These are phyloP conservation scores for Limanda limanda DNA, from an alignment of 2,113 vertebrate species.

Conservation along the genomic window DNA sequence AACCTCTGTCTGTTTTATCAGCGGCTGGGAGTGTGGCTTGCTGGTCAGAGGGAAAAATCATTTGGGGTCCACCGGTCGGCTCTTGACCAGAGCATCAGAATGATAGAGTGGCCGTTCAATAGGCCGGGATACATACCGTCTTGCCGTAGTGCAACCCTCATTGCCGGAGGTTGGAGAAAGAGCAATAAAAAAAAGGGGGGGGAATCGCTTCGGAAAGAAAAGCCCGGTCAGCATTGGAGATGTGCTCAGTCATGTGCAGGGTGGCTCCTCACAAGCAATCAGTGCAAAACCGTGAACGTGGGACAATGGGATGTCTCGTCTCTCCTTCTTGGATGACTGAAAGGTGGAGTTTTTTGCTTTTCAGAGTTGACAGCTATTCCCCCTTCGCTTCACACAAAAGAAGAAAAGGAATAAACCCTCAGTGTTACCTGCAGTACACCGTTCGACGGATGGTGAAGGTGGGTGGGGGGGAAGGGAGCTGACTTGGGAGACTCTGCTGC, in stretches of 20 bases:
- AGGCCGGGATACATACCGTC: slow-evolving; percentile 63
- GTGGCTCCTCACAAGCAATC: slow-evolving; percentile 41
- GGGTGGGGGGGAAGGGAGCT: slow-evolving; percentile 39
- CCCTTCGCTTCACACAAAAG: not conserved
- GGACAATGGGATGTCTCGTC: slow-evolving; percentile 38
- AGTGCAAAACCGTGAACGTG: slow-evolving; percentile 34
- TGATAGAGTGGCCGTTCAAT: slow-evolving; percentile 75
- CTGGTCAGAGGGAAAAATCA: slow-evolving; percentile 49
- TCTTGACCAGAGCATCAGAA: slow-evolving; percentile 60
- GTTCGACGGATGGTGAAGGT: slow-evolving; percentile 49
- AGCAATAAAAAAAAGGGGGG: slow-evolving; percentile 68
- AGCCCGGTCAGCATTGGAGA: slow-evolving; percentile 65
- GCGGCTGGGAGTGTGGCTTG: slow-evolving; percentile 15
- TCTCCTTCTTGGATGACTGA: slow-evolving; percentile 19
- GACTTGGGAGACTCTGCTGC: slow-evolving; percentile 66
- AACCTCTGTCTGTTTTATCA: slow-evolving; percentile 49
- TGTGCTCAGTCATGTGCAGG: slow-evolving; percentile 49
- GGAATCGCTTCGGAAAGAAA: slow-evolving; percentile 57
- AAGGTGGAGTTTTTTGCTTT: slow-evolving; percentile 29
- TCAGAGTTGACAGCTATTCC: slow-evolving; percentile 39
- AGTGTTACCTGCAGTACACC: slow-evolving; percentile 37
- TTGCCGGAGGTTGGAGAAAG: slow-evolving; percentile 63
- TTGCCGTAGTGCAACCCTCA: slow-evolving; percentile 67
- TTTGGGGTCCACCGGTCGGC: slow-evolving; percentile 38
- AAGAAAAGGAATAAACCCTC: not conserved